phyloP scores from a whole-genome alignment of 2,888 invertebrate genomes.

The Oscheius onirici region DNA sequence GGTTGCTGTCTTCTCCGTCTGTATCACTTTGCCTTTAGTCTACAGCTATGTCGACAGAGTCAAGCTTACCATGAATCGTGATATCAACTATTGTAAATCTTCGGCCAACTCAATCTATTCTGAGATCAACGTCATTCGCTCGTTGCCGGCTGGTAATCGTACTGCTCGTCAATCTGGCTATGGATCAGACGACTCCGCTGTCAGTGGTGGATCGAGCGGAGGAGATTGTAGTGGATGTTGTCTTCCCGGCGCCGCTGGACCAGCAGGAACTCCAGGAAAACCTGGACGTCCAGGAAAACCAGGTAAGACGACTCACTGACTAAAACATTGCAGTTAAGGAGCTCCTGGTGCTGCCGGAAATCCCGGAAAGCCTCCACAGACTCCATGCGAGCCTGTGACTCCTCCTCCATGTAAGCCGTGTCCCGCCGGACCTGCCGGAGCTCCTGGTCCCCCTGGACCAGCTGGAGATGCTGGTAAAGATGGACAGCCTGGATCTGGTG shows the following conservation, averaged over 20 bases:
- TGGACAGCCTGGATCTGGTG: constrained; percentile 8
- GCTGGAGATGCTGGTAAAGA: background rate
- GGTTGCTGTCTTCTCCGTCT: constrained; percentile 51
- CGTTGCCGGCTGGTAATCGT: background rate
- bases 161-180: background rate
- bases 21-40: constrained; percentile 52
- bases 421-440: background rate
- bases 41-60: constrained; percentile 52
- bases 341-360: background rate
- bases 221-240: background rate
- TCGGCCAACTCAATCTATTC: constrained; percentile 4
- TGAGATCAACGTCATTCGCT: background rate
- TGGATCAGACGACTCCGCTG: background rate
- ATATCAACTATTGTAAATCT: constrained; percentile 46
- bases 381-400: background rate
- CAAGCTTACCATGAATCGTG: constrained; percentile 50
- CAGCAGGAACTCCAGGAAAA: background rate
- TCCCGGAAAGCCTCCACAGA: background rate
- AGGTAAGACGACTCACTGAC: too few species aligned
- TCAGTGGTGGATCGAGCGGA: background rate
- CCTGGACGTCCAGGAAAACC: background rate
- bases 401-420: background rate
- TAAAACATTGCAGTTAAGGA: too few species aligned
- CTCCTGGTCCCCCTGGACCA: background rate
- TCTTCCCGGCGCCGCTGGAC: background rate